Conservation (phyloP, 2,888 invertebrate genomes). For the Ellobium chinense region DNA sequence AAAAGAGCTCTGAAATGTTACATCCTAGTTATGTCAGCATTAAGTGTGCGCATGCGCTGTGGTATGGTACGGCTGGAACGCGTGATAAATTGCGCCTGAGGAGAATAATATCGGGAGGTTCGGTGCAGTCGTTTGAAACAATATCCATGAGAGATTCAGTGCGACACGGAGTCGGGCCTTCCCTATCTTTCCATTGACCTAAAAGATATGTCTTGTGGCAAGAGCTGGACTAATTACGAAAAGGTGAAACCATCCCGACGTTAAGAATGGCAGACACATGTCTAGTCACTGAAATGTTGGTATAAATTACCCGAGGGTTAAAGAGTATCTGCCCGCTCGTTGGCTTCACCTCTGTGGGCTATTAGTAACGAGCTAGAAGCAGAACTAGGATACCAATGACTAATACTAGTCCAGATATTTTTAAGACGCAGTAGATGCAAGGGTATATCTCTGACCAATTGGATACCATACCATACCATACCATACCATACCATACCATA, state of each 20-base stretch:
- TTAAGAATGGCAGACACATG: slow-evolving; percentile 34
- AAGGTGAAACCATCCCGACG: slow-evolving; percentile 14
- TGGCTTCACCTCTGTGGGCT: no score
- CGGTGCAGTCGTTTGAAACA: slow-evolving; percentile 22
- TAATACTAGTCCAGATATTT: no score
- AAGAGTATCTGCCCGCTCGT: no score
- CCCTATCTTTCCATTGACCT: slow-evolving; percentile 27
- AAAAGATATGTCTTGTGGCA: slow-evolving; percentile 1
- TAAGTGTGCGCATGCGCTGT: slow-evolving; percentile 1
- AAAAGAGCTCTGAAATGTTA: slow-evolving; percentile 28
- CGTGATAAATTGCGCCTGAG: slow-evolving; percentile 18
- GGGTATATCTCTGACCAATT: no score
- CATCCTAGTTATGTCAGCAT: slow-evolving; percentile 33
- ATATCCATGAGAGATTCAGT: not conserved
- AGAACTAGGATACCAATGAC: no score
- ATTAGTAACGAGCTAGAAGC: no score
- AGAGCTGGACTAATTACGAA: slow-evolving; percentile 14
- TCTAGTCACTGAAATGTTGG: slow-evolving; percentile 14
- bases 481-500: no score
- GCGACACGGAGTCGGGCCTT: not conserved
- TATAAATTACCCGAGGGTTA: not conserved
- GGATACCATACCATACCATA: no score
- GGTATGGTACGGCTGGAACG: slow-evolving; percentile 1
- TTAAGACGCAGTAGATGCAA: no score
- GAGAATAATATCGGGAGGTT: not conserved